Base-by-base conservation (phyloP, 2,113 vertebrate species). In the Ivindomyrus marchei region DNA sequence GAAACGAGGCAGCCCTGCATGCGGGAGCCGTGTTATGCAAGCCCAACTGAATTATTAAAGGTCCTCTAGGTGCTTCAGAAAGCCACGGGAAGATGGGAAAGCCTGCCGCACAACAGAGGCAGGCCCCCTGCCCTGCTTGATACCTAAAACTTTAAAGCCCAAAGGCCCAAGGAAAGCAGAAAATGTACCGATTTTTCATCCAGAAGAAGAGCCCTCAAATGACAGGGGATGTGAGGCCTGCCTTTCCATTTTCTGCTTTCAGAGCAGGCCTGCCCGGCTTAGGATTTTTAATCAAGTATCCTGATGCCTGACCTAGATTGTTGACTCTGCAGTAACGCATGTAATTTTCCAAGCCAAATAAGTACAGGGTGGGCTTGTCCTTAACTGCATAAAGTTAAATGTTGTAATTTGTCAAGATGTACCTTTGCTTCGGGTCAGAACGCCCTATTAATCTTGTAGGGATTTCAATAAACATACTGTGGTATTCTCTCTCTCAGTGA, bases 21-120 rank as follows among this genome's bases (percentile, higher is more conserved):
- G 90, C 90, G 92, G 92, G n/a, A 21, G 87, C 90, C 91, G 31
- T 83, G 88, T 90, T 92, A 88, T 89, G 91, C 92, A 92, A 91
- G 7, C n/a, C 80, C 47, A 89, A 91, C 85, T 94, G 92, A 95
- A 95, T 95, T 95, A 95, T 93, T 87, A 87, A 87, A 87, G 85
- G 85, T 47, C 50, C 13, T 47, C 27, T 36, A 53, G 85, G 31
- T 87, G 85, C 85, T 47, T 87, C 85, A 53, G 85, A 87, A 87
- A 47, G 8, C 85, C n/a, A 39, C 50, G 5, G 85, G 85, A 49
- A 87, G 85, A 47, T 36, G 50, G 85, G 17, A 21, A 49, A 53
- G 31, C 85, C n/a, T 87, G 17, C 47, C 1, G 27, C n/a, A 86
- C 45, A 39, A 36, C 85, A 42, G 19, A 24, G 39, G 39, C 39